A percentile compares a stretch with the other conserved stretches of the same genome.
Conservation (phyloP, 1,140 invertebrate species). For the Lucilia cuprina region DNA sequence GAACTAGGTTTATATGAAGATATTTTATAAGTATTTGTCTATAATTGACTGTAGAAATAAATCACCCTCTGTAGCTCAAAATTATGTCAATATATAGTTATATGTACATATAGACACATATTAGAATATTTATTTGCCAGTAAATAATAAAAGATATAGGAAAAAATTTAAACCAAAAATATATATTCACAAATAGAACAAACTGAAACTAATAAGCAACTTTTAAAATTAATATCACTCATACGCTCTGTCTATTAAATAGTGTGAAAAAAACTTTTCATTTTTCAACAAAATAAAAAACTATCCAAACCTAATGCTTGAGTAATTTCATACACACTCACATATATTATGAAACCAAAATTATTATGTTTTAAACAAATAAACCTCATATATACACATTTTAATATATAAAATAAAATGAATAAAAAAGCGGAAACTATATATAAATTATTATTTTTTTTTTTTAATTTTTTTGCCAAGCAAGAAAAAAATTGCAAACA, state of each 20-base stretch:
- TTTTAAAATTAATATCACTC: background rate
- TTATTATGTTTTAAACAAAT: background rate
- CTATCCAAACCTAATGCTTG: background rate
- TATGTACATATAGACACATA: too few relatives aligned
- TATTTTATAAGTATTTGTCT: too few relatives aligned
- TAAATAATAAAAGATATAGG: too few relatives aligned
- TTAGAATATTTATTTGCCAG: too few relatives aligned
- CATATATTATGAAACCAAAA: background rate
- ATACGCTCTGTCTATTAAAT: background rate
- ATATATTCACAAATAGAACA: background rate
- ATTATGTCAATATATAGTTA: too few relatives aligned
- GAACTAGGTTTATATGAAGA: too few relatives aligned
- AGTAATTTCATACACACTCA: background rate
- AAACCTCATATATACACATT: background rate
- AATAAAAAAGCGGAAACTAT: background rate
- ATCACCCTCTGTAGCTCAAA: too few relatives aligned
- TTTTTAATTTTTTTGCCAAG: background rate
- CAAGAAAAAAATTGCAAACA: background rate
- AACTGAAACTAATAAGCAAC: background rate
- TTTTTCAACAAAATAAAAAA: background rate
- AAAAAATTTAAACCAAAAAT: too few relatives aligned
- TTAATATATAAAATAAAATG: background rate
- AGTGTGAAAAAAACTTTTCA: background rate
- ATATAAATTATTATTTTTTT: background rate
- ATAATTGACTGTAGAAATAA: too few relatives aligned